Evolutionary conservation across 2,888 invertebrate species (phyloP).

Genomic region (Herminia tarsipennalis): DNA sequence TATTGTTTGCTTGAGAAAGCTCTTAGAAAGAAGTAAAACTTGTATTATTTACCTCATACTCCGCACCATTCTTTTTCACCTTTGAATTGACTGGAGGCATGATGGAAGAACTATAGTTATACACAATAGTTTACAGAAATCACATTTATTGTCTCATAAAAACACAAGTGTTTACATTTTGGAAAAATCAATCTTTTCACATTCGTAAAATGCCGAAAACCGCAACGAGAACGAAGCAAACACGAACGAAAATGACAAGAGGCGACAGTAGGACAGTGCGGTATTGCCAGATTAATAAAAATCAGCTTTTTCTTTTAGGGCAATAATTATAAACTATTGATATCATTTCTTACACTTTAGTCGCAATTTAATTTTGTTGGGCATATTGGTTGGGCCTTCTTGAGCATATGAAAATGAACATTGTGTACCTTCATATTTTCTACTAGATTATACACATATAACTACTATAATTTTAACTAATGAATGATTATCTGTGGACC

Average conservation of each 20-base stretch:
- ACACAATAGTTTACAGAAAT: conserved; percentile 20
- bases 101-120: conserved; percentile 30
- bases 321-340: too few relatives aligned
- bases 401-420: too few relatives aligned
- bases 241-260: conserved; percentile 34
- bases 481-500: too few relatives aligned
- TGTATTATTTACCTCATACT: conserved; percentile 77
- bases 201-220: conserved; percentile 56
- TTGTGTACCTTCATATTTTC: too few relatives aligned
- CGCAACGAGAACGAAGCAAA: conserved; percentile 43
- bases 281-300: too few relatives aligned
- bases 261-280: not conserved
- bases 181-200: conserved; percentile 46
- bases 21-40: conserved; percentile 13
- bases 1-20: conserved; percentile 2
- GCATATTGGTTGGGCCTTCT: too few relatives aligned
- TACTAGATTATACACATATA: too few relatives aligned
- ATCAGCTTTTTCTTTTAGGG: not conserved
- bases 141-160: conserved; percentile 23
- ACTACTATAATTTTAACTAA: too few relatives aligned
- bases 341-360: too few relatives aligned
- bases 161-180: conserved; percentile 51
- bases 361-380: too few relatives aligned
- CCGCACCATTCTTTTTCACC: conserved; percentile 76
- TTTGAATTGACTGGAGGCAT: conserved; percentile 83